Evolutionary conservation across 2,888 invertebrate species (phyloP).

Genomic region (Tholera decimalis): DNA sequence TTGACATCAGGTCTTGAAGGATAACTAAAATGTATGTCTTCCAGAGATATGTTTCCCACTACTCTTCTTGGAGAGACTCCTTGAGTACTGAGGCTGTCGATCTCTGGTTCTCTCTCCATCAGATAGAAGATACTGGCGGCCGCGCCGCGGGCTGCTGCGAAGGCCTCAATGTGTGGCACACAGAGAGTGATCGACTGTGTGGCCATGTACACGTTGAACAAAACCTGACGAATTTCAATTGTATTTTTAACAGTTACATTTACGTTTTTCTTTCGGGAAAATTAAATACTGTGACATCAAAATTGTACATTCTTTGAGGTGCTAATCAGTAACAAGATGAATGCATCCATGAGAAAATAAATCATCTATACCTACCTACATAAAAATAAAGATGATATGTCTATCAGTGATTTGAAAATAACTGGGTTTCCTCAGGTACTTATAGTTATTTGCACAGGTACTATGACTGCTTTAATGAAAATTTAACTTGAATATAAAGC

Average conservation of each 20-base stretch:
- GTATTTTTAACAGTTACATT: neutral
- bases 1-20: constrained; percentile 94
- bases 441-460: no score
- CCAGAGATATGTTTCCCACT: constrained; percentile 93
- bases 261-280: neutral
- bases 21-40: constrained; percentile 94
- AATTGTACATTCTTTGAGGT: neutral
- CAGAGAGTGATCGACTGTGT: constrained; percentile 95
- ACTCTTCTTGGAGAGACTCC: constrained; percentile 92
- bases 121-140: constrained; percentile 94
- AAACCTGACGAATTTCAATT: constrained; percentile 83
- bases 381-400: no score
- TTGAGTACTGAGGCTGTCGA: constrained; percentile 92
- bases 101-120: constrained; percentile 93
- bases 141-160: constrained; percentile 94
- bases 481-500: no score
- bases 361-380: no score
- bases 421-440: no score
- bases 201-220: constrained; percentile 95
- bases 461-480: no score
- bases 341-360: neutral
- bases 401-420: no score
- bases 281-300: no score
- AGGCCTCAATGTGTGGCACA: constrained; percentile 94
- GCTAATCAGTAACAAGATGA: neutral